phyloP scores from a whole-genome alignment of 2,797 vertebrate genomes.

The Sebastolobus altivelis region DNA sequence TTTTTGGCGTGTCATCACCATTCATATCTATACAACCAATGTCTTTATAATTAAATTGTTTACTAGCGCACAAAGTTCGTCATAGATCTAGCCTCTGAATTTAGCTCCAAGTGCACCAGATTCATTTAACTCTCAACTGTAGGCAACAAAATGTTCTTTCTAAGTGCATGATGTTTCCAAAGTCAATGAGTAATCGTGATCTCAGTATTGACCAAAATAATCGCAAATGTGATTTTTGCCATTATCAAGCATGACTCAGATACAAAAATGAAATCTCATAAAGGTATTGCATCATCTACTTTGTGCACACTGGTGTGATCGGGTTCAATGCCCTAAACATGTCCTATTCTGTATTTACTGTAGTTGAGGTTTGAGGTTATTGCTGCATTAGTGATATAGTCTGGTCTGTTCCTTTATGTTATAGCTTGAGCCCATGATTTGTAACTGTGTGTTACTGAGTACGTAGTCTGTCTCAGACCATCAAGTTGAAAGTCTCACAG shows the following conservation, averaged over 20 bases:
- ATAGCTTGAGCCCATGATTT: conserved; percentile 1
- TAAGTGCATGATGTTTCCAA: too few species aligned
- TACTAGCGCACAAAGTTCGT: too few species aligned
- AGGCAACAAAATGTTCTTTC: too few species aligned
- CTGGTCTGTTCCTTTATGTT: not conserved
- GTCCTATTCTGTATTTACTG: not conserved
- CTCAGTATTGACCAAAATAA: too few species aligned
- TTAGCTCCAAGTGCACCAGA: too few species aligned
- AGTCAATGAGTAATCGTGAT: too few species aligned
- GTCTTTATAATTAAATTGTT: too few species aligned
- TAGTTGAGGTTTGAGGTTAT: not conserved
- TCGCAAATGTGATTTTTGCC: too few species aligned
- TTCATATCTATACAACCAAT: too few species aligned
- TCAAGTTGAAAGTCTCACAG: conserved; percentile 53
- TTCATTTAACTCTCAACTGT: too few species aligned
- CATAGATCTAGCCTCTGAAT: too few species aligned
- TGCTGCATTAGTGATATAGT: not conserved
- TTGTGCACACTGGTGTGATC: not conserved
- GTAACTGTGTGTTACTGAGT: conserved; percentile 13
- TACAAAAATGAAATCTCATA: not conserved
- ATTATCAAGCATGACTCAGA: not conserved
- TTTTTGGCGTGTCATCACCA: too few species aligned
- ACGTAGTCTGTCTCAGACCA: conserved; percentile 25
- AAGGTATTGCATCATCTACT: not conserved
- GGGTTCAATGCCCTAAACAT: not conserved